phyloP scores from a whole-genome alignment of 2,113 vertebrate species.

The Pteronura brasiliensis region DNA sequence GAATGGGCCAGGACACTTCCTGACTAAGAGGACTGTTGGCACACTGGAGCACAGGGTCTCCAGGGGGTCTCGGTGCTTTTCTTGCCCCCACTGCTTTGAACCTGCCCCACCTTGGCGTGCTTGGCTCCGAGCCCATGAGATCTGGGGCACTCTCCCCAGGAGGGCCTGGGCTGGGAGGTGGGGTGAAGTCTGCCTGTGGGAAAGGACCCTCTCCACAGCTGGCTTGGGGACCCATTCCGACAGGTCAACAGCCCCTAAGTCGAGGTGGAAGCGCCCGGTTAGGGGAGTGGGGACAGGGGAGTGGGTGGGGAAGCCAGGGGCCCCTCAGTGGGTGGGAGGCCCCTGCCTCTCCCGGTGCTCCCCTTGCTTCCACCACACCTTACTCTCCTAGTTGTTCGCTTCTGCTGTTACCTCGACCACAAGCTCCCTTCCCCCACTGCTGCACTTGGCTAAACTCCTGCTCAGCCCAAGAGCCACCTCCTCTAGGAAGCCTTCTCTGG shows the following conservation, averaged over 20 bases:
- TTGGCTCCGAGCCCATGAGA: background rate
- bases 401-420: background rate
- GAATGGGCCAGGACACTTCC: fast-evolving
- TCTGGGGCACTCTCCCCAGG: background rate
- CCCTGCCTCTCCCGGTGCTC: background rate
- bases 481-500: background rate
- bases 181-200: background rate
- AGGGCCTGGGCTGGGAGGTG: background rate
- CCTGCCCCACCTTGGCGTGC: background rate
- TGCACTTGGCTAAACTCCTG: background rate
- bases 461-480: background rate
- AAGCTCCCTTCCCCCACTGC: background rate
- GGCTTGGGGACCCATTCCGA: background rate
- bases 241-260: background rate
- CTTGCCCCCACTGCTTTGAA: background rate
- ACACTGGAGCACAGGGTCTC: background rate
- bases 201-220: background rate
- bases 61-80: background rate
- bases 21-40: background rate
- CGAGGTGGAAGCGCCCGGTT: background rate
- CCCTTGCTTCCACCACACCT: background rate
- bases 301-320: background rate
- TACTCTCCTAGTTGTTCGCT: background rate
- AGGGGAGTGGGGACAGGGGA: background rate
- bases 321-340: background rate